These are phyloP conservation scores for Stegostoma tigrinum DNA, from an alignment of 2,113 vertebrate genomes.

Conservation along the genomic window DNA sequence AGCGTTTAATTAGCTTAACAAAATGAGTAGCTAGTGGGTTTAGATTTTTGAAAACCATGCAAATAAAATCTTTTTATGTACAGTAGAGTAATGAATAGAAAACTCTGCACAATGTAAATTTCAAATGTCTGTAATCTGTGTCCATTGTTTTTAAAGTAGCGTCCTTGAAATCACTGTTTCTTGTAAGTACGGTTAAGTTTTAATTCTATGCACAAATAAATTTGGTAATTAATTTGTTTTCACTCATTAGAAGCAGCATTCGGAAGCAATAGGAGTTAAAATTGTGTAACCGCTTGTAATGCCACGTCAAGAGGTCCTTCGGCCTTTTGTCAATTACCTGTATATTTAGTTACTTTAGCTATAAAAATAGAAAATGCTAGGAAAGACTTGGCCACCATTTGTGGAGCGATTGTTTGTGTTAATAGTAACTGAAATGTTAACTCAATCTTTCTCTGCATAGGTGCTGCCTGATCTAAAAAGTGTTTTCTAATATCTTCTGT, in stretches of 20 bases:
- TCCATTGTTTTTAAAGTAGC: neutral
- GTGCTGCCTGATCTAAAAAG: neutral
- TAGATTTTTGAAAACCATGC: neutral
- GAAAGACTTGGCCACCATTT: neutral
- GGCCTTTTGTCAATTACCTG: neutral
- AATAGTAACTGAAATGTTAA: neutral
- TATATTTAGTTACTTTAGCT: neutral
- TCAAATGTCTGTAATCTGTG: neutral
- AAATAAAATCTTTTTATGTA: neutral
- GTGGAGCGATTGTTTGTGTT: neutral
- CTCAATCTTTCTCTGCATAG: neutral
- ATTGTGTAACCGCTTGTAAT: neutral
- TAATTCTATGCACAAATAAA: neutral
- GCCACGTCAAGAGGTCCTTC: neutral
- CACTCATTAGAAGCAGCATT: neutral
- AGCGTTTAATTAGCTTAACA: neutral
- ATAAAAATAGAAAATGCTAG: neutral
- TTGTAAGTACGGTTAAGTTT: neutral
- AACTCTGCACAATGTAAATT: neutral
- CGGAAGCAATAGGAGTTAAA: neutral
- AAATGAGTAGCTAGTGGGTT: neutral
- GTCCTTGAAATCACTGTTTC: neutral
- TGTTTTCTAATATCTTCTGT: neutral
- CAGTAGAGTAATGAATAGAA: neutral
- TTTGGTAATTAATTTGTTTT: neutral